Evolutionary conservation across 2,797 vertebrate genomes (phyloP), one percentile per base, ranked within the genome.

Genomic region (Odontamblyopus rebecca): DNA sequence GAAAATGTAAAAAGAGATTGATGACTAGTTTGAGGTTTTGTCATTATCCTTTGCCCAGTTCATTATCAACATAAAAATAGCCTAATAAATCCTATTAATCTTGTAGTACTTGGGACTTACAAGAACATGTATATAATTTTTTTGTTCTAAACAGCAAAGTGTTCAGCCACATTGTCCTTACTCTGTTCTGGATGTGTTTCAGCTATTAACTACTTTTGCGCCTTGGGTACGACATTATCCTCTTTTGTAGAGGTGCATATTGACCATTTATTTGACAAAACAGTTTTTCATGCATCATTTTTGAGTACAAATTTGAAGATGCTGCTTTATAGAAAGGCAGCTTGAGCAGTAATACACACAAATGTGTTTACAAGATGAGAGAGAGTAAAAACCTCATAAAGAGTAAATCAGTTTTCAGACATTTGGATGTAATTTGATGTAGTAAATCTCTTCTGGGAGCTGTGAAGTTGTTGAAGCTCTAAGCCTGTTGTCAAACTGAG

Each of bases 401-500:
- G 35, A 53, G 29, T 71, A 50, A 77, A 68, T 62, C 15, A 27
- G 27, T 68, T 72, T 69, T 66, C 61, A 62, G 38, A 59, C 27
- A 6, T 64, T 64, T 66, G 32, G 26, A 54, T 57, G 44, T 69
- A 63, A 72, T 60, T 35, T 32, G 51, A 62, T 68, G 69, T 51
- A 62, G 61, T 63, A 70, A 61, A 67, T 77, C 68, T 74, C 27
- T 13, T 48, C 53, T 57, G 61, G 71, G 77, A 62, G 70, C 75
- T 67, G 61, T 70, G 74, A 79, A 78, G 81, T 69, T 77, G 76
- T 67, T 82, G 77, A 69, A 44, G 81, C 76, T 77, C 85, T 64
- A 76, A 76, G 79, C 72, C 77, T 81, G 80, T 82, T 84, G 83
- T 78, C 72, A 83, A 71, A 73, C 77, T 72, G 81, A 85, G 85